phyloP scores from a whole-genome alignment of 2,113 vertebrate genomes.

The Hippocampus mohnikei region DNA sequence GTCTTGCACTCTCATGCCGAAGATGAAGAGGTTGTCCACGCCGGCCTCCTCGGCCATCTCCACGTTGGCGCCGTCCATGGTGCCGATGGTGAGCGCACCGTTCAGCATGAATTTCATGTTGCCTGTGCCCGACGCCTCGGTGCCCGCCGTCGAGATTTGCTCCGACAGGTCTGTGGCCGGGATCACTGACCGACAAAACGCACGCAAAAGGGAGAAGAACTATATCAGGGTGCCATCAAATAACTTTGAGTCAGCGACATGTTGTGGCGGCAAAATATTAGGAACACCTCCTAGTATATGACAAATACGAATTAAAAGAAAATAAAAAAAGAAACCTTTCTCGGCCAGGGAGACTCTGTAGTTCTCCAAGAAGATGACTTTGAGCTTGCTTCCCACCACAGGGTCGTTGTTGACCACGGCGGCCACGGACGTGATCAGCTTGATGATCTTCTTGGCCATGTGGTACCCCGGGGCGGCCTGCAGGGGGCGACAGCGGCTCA shows the following conservation, averaged over 20 bases:
- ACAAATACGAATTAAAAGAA: neutral
- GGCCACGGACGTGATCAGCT: slow-evolving; percentile 86
- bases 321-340: slow-evolving; percentile 75
- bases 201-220: neutral
- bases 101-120: slow-evolving; percentile 99
- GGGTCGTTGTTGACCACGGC: slow-evolving; percentile 90
- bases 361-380: slow-evolving; percentile 94
- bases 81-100: slow-evolving; percentile 94
- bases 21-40: slow-evolving; percentile 94
- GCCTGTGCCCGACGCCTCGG: slow-evolving; percentile 91
- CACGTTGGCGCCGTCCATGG: slow-evolving; percentile 97
- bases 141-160: slow-evolving; percentile 96
- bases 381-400: slow-evolving; percentile 83
- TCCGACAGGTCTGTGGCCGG: slow-evolving; percentile 93
- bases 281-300: too few relatives aligned
- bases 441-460: slow-evolving; percentile 98
- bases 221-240: too few relatives aligned
- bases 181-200: slow-evolving; percentile 76
- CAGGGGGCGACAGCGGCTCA: slow-evolving; percentile 27
- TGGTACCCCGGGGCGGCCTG: slow-evolving; percentile 95
- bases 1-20: slow-evolving; percentile 90
- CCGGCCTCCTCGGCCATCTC: slow-evolving; percentile 98
- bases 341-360: slow-evolving; percentile 94
- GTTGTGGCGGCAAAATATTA: too few relatives aligned
- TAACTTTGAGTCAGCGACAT: too few relatives aligned